Evolutionary conservation across 2,888 invertebrate species (phyloP).

Genomic region (Acronicta leporina): DNA sequence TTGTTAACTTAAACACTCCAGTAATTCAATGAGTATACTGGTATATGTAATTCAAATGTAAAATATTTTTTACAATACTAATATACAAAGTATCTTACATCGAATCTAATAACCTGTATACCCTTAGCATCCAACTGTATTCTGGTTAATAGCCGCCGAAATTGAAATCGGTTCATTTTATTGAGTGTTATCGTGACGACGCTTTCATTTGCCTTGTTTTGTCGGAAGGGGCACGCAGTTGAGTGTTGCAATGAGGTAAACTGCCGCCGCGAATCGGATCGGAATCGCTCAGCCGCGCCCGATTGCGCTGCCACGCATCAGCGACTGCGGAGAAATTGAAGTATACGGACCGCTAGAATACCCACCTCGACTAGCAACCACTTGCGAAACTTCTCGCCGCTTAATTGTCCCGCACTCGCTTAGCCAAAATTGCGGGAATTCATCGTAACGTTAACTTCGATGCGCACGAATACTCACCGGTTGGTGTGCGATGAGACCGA

Average conservation of each 20-base stretch:
- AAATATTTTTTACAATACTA: too few relatives aligned
- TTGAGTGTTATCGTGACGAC: conserved; percentile 62
- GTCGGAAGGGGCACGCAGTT: conserved; percentile 74
- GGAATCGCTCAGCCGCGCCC: conserved; percentile 84
- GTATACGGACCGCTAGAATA: conserved; percentile 80
- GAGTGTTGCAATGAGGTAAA: conserved; percentile 76
- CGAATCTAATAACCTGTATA: neutral
- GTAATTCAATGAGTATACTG: too few relatives aligned
- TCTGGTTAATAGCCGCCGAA: conserved; percentile 53
- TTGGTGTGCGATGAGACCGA: conserved; percentile 60
- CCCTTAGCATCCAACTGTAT: conserved; percentile 19
- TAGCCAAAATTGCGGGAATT: conserved; percentile 71
- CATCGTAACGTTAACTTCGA: conserved; percentile 72
- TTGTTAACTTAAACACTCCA: too few relatives aligned
- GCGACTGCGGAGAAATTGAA: conserved; percentile 84
- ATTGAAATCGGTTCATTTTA: conserved; percentile 57
- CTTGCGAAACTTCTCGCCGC: conserved; percentile 83
- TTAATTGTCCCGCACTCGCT: conserved; percentile 74
- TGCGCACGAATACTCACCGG: conserved; percentile 69
- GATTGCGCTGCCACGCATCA: conserved; percentile 86
- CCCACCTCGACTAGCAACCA: conserved; percentile 69
- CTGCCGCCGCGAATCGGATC: conserved; percentile 82
- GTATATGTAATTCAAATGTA: too few relatives aligned
- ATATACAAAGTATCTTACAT: too few relatives aligned
- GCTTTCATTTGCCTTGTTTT: conserved; percentile 70